Conservation (phyloP, 1,140 invertebrate species). For the Nasonia vitripennis region DNA sequence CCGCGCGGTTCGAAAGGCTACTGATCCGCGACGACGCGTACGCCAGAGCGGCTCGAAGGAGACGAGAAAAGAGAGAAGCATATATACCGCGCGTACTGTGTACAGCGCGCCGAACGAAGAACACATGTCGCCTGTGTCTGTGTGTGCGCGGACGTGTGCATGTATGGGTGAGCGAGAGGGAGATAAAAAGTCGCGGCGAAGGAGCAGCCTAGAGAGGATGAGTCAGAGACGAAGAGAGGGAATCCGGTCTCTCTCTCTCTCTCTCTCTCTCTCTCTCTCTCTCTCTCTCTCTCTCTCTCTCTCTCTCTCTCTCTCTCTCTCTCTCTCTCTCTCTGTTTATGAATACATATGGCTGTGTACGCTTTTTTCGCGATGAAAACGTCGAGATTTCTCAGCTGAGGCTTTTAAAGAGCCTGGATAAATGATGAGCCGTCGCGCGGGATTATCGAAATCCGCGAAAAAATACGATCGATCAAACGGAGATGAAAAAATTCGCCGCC, state of each 20-base stretch:
- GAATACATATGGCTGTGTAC: neutral
- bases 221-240: neutral
- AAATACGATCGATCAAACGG: neutral
- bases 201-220: neutral
- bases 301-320: neutral
- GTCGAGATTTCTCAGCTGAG: neutral
- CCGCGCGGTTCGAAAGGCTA: slow-evolving; percentile 44
- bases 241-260: neutral
- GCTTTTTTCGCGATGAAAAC: neutral
- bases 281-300: neutral
- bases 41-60: slow-evolving; percentile 4
- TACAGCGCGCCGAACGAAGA: neutral
- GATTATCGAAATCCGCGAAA: neutral
- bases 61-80: slow-evolving; percentile 6
- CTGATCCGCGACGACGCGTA: slow-evolving; percentile 37
- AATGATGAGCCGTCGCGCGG: neutral
- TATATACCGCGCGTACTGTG: too few relatives aligned
- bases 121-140: slow-evolving; percentile 33
- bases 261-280: neutral
- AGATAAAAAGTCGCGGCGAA: neutral
- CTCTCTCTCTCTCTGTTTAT: neutral
- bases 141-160: neutral
- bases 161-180: neutral
- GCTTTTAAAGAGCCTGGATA: neutral
- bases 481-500: neutral